phyloP scores from a whole-genome alignment of 2,113 vertebrate genomes.

The Callospermophilus lateralis region DNA sequence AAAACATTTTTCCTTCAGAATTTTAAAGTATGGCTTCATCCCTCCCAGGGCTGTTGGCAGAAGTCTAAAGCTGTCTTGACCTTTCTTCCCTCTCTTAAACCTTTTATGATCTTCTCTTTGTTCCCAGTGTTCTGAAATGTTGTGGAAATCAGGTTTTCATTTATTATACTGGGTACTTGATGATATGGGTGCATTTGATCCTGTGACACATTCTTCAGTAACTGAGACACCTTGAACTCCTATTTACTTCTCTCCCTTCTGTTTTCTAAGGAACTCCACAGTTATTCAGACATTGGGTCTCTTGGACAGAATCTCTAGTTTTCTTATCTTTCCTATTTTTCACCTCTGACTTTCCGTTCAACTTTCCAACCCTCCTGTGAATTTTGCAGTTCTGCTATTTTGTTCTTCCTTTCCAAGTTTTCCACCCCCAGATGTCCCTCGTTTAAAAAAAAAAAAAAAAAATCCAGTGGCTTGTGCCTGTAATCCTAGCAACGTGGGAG shows the following conservation, averaged over 20 bases:
- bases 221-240: background rate
- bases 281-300: background rate
- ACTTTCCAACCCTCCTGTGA: background rate
- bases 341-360: conserved; percentile 1
- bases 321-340: background rate
- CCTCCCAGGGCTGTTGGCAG: background rate
- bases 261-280: background rate
- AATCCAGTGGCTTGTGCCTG: too few species aligned
- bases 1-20: background rate
- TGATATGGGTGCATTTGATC: fast-evolving
- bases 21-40: background rate
- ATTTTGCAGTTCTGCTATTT: background rate
- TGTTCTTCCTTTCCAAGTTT: background rate
- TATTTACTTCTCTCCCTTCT: background rate
- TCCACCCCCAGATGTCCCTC: background rate
- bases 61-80: background rate
- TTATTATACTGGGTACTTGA: too few species aligned
- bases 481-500: too few species aligned
- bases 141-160: background rate
- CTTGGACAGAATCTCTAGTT: background rate
- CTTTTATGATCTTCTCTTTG: background rate
- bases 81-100: background rate
- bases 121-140: background rate
- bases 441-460: background rate
- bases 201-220: background rate